Evolutionary conservation across 1,140 invertebrate species (phyloP).

Genomic region (Procambarus clarkii): DNA sequence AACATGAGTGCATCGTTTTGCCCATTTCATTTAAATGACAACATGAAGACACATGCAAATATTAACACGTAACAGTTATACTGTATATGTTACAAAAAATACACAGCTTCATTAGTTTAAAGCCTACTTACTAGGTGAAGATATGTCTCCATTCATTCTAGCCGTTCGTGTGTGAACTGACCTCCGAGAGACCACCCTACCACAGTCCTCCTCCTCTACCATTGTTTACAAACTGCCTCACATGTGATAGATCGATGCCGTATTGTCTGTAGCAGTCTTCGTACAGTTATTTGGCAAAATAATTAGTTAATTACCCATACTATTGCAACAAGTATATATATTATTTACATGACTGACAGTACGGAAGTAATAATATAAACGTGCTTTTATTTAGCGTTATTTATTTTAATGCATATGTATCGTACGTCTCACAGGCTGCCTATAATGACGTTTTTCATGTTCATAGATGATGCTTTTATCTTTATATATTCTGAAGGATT

Average conservation of each 20-base stretch:
- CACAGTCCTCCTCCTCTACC: neutral
- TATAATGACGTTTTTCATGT: neutral
- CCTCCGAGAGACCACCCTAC: neutral
- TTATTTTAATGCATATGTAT: neutral
- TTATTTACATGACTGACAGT: too few relatives aligned
- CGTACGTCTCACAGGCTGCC: neutral
- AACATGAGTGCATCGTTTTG: too few relatives aligned
- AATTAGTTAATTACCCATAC: too few relatives aligned
- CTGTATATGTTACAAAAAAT: too few relatives aligned
- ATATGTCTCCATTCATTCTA: slow-evolving; percentile 39
- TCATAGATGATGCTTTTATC: neutral
- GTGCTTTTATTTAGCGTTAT: too few relatives aligned
- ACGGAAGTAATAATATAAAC: too few relatives aligned
- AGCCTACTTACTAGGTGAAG: slow-evolving; percentile 26
- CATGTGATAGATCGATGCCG: neutral
- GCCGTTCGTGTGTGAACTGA: neutral
- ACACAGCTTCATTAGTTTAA: too few relatives aligned
- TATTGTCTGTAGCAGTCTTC: neutral
- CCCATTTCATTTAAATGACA: too few relatives aligned
- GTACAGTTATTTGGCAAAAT: neutral
- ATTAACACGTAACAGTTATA: too few relatives aligned
- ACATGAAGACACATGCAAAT: too few relatives aligned
- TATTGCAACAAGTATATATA: too few relatives aligned
- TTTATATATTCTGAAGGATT: neutral
- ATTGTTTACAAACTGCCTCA: neutral